A percentile compares a stretch with the other conserved stretches of the same genome.
phyloP scores from a whole-genome alignment of 2,797 vertebrate species.

The Acropternis orthonyx region DNA sequence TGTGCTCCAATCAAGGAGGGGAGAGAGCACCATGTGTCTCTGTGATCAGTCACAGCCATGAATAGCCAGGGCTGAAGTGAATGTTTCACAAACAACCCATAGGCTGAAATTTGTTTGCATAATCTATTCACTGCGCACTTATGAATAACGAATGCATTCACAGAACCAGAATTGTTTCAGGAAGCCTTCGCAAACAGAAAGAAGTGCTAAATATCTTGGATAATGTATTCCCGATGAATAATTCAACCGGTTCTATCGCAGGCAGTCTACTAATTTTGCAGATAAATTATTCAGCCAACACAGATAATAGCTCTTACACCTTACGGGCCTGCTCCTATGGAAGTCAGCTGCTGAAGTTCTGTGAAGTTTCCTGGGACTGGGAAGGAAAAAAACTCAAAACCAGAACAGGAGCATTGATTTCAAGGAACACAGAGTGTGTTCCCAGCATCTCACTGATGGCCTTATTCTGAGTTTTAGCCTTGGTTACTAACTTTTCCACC shows the following conservation, averaged over 20 bases:
- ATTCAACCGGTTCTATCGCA: constrained; percentile 60
- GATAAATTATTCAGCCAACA: constrained; percentile 59
- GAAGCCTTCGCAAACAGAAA: constrained; percentile 69
- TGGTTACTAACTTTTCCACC: background rate
- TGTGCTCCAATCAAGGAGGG: constrained; percentile 58
- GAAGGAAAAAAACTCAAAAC: background rate
- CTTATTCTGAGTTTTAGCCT: background rate
- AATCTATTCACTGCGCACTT: constrained; percentile 66
- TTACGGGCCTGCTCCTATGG: background rate
- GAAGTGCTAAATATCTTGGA: constrained; percentile 70
- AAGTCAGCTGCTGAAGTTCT: background rate
- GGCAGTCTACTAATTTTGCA: constrained; percentile 66
- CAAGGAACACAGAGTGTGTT: background rate
- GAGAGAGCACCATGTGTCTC: constrained; percentile 64
- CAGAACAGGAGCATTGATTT: background rate
- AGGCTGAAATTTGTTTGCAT: constrained; percentile 72
- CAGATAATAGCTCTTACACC: constrained; percentile 42
- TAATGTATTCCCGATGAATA: constrained; percentile 75
- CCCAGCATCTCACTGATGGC: background rate
- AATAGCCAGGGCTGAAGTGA: constrained; percentile 61
- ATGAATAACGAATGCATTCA: constrained; percentile 70
- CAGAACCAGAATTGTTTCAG: constrained; percentile 69
- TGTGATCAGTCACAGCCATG: constrained; percentile 64
- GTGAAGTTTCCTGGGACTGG: background rate
- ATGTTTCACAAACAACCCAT: constrained; percentile 63